phyloP scores from a whole-genome alignment of 2,888 invertebrate species.

The Tenthredo amoena region DNA sequence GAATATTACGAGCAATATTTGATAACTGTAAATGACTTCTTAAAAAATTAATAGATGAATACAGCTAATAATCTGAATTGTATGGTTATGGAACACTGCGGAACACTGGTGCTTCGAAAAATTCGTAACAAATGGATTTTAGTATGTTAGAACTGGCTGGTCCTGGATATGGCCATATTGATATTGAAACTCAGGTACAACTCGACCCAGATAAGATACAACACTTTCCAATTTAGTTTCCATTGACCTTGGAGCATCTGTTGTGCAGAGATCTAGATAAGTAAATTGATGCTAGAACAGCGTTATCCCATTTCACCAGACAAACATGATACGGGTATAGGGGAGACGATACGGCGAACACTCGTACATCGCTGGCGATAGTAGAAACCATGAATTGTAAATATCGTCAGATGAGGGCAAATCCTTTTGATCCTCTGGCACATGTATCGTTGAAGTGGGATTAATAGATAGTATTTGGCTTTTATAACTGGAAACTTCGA shows the following conservation, averaged over 20 bases:
- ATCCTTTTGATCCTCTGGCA: background rate
- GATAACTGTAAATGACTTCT: background rate
- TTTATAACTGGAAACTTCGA: background rate
- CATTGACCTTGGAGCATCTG: conserved; percentile 18
- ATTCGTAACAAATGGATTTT: background rate
- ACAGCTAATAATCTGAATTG: background rate
- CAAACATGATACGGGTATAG: conserved; percentile 20
- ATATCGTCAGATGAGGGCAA: background rate
- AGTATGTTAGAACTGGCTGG: background rate
- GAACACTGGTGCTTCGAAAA: background rate
- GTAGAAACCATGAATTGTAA: background rate
- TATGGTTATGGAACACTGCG: too few relatives aligned
- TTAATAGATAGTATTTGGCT: background rate
- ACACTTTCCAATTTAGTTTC: background rate
- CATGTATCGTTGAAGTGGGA: background rate
- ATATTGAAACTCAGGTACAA: background rate
- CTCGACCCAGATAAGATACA: background rate
- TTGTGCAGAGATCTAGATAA: conserved; percentile 17
- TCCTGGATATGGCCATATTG: background rate
- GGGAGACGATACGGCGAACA: conserved; percentile 1
- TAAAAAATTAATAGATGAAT: background rate
- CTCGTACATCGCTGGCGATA: background rate
- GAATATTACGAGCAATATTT: background rate
- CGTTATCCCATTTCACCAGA: conserved; percentile 29
- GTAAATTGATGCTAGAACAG: conserved; percentile 16